Base-by-base conservation (phyloP, 1,140 invertebrate species). In the Archivesica marissinica region DNA sequence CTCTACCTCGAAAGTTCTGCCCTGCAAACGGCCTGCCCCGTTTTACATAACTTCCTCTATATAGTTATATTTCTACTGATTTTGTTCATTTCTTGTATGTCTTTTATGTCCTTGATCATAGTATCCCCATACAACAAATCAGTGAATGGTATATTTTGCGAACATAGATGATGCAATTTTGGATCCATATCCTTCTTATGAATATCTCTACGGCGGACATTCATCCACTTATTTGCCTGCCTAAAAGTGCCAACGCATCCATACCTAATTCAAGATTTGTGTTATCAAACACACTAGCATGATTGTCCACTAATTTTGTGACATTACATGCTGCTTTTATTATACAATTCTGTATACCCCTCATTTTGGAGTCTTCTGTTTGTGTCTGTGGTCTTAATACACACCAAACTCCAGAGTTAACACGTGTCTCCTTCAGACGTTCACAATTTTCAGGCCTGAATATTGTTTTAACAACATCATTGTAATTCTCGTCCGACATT, bases 201-300 rank as follows among this genome's bases (percentile, higher is more conserved):
- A n/a, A n/a, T n/a, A n/a, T n/a, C n/a, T n/a, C n/a, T n/a, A n/a
- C n/a, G n/a, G n/a, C n/a, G n/a, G n/a, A n/a, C 66, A 70, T 13
- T 70, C 1, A 70, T 70, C 66, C 66, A 74, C 28, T 74, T 74
- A 47, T 74, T 74, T 13, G 68, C 39, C 68, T 74, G 68, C 68
- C 68, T 3, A 74, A 23, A 3, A 74, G 28, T 2, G 39, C 68
- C n/a, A 74, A 39, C 1, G 39, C 68, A 15, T 35, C 28, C n/a
- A 38, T 74, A 25, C 68, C 2, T 44, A 3, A 28, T 30, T 23
- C 33, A 15, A 74, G 7, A 7, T 20, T 15, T 2, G 47, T 2
- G n/a, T 44, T 4, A 11, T 50, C 39, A 74, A 74, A 74, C 6
- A 28, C 6, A 15, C 20, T 4, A 30, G 68, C 68, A 74, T 38